A percentile compares a stretch with the other conserved stretches of the same genome.
These are phyloP conservation scores for Phyllostomus discolor DNA, from an alignment of 2,113 vertebrate species.

Conservation along the genomic window DNA sequence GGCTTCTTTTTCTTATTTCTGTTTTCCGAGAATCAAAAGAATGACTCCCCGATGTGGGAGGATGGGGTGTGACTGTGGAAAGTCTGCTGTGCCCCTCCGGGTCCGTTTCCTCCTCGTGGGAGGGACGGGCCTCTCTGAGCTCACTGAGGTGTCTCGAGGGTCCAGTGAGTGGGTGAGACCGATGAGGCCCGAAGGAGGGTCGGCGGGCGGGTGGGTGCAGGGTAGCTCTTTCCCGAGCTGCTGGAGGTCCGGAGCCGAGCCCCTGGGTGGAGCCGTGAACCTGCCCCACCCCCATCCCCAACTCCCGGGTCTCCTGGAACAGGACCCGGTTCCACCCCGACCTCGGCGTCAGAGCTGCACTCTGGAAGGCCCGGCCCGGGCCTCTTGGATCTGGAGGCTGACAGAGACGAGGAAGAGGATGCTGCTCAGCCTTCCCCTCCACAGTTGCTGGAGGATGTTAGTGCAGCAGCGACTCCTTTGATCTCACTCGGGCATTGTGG, in stretches of 20 bases:
- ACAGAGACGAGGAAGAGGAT: rapidly evolving
- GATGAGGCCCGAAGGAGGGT: not conserved
- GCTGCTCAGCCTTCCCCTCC: not conserved
- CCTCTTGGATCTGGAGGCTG: not conserved
- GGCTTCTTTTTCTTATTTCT: not conserved
- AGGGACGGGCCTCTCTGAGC: not conserved
- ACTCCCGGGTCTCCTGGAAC: not conserved
- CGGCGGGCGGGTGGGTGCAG: rapidly evolving
- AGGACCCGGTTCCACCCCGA: not conserved
- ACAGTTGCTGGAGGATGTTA: not conserved
- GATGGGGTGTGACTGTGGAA: not conserved
- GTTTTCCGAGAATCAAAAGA: not conserved
- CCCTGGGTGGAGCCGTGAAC: not conserved
- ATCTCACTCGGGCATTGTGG: not conserved
- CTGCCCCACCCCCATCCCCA: not conserved
- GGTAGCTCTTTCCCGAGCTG: not conserved
- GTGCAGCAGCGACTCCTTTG: not conserved
- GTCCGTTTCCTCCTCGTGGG: not conserved
- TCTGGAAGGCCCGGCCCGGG: not conserved
- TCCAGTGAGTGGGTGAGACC: not conserved
- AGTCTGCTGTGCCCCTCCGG: not conserved
- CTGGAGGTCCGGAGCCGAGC: not conserved
- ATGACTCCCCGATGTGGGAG: not conserved
- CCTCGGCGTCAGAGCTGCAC: not conserved
- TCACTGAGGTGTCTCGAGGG: not conserved